Evolutionary conservation across 2,888 invertebrate species (phyloP).

Genomic region (Rotaria sp.): DNA sequence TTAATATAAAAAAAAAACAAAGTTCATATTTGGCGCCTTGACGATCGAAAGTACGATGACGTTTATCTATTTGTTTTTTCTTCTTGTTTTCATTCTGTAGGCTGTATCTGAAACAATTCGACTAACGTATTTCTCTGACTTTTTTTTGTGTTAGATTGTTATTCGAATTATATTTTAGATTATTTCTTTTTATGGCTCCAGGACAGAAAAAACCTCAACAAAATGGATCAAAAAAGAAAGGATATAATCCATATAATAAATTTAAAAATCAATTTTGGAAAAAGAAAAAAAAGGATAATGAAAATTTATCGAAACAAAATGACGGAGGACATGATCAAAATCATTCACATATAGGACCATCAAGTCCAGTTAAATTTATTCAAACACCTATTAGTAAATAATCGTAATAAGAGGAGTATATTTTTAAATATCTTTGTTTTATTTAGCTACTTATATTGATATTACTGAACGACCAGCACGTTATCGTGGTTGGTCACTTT

Average conservation of each 20-base stretch:
- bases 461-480: slow-evolving; percentile 1
- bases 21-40: background rate
- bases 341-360: background rate
- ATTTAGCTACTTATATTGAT: slow-evolving; percentile 8
- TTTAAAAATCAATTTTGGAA: background rate
- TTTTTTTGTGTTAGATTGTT: too few species aligned
- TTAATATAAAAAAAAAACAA: background rate
- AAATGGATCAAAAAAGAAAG: background rate
- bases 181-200: background rate
- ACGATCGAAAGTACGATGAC: background rate
- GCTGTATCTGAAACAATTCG: background rate
- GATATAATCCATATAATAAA: slow-evolving; percentile 15
- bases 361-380: background rate
- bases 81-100: background rate
- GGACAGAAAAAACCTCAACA: background rate
- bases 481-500: slow-evolving; percentile 21
- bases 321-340: background rate
- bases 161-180: background rate
- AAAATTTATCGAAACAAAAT: background rate
- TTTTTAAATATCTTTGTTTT: background rate
- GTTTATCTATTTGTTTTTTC: background rate
- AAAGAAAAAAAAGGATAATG: background rate
- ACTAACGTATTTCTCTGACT: too few species aligned
- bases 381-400: background rate
- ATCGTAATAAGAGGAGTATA: background rate